Percentiles rank a stretch among this genome's conserved stretches.
These are phyloP conservation scores for Galendromus occidentalis DNA, from an alignment of 1,140 invertebrate genomes.

Conservation along the genomic window DNA sequence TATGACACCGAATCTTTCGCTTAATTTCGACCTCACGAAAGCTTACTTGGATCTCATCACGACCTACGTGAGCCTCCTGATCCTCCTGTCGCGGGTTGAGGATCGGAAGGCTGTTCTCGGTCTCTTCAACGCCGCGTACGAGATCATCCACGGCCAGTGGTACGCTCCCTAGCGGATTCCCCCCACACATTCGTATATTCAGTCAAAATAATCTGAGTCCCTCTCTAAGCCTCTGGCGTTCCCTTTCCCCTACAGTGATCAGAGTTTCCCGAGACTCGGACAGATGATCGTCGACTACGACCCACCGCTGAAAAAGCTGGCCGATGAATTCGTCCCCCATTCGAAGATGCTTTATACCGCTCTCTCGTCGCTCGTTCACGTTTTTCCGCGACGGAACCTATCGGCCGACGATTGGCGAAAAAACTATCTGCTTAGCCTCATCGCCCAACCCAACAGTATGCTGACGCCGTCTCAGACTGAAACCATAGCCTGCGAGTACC, in stretches of 20 bases:
- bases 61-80: slow-evolving; percentile 87
- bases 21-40: slow-evolving; percentile 91
- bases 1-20: slow-evolving; percentile 24
- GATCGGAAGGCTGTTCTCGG: slow-evolving; percentile 91
- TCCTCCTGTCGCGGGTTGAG: slow-evolving; percentile 82
- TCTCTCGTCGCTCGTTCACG: slow-evolving; percentile 58
- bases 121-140: slow-evolving; percentile 90
- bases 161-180: slow-evolving; percentile 20
- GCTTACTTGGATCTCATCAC: slow-evolving; percentile 82
- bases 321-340: slow-evolving; percentile 91
- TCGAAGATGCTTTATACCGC: slow-evolving; percentile 64
- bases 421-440: slow-evolving; percentile 78
- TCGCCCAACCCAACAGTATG: slow-evolving; percentile 70
- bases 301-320: slow-evolving; percentile 76
- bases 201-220: background rate
- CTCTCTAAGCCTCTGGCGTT: background rate
- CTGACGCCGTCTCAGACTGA: slow-evolving; percentile 84
- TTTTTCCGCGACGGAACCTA: slow-evolving; percentile 73
- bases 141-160: slow-evolving; percentile 72
- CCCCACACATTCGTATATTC: background rate
- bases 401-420: slow-evolving; percentile 74
- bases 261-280: slow-evolving; percentile 76
- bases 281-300: slow-evolving; percentile 98
- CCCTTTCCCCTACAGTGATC: slow-evolving; percentile 44
- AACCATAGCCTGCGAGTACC: slow-evolving; percentile 87